These are phyloP conservation scores for Drosophila persimilis DNA, from an alignment of 1,140 invertebrate genomes.

Conservation along the genomic window DNA sequence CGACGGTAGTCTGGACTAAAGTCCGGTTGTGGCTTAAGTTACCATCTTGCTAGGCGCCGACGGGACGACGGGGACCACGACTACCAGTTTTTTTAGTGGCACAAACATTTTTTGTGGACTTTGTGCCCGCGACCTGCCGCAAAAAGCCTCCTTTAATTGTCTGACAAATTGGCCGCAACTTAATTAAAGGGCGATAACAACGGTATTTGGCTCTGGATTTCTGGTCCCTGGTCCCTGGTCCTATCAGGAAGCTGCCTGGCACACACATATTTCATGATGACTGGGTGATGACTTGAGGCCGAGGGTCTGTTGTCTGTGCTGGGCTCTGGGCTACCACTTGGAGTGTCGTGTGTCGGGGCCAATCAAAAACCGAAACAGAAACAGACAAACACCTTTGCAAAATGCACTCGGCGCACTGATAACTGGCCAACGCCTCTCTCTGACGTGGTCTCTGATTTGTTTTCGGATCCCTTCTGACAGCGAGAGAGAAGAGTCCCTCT, in stretches of 20 bases:
- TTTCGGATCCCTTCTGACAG: no score
- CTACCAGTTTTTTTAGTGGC: conserved; percentile 48
- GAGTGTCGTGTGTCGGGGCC: conserved; percentile 30
- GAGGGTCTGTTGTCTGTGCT: not conserved
- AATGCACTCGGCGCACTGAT: conserved; percentile 72
- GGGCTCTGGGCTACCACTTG: conserved; percentile 25
- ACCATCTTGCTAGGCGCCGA: conserved; percentile 35
- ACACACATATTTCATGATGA: conserved; percentile 74
- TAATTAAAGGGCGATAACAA: conserved; percentile 73
- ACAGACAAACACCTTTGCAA: conserved; percentile 78
- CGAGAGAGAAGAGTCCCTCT: conserved; percentile 25
- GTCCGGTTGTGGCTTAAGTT: conserved; percentile 44
- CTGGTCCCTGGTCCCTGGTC: not conserved
- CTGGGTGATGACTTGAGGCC: conserved; percentile 6
- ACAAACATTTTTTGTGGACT: conserved; percentile 28
- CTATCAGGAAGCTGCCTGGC: conserved; percentile 55
- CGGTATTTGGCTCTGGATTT: conserved; percentile 22
- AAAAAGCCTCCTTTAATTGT: conserved; percentile 65
- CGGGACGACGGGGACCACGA: conserved; percentile 2
- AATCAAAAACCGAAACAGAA: conserved; percentile 51
- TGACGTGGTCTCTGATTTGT: not conserved
- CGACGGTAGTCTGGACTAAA: conserved; percentile 26
- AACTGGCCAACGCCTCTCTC: conserved; percentile 40
- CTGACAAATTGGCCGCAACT: conserved; percentile 79
- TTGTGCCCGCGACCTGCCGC: conserved; percentile 59